Evolutionary conservation across 2,797 vertebrate species (phyloP).

Genomic region (Bradypus variegatus): DNA sequence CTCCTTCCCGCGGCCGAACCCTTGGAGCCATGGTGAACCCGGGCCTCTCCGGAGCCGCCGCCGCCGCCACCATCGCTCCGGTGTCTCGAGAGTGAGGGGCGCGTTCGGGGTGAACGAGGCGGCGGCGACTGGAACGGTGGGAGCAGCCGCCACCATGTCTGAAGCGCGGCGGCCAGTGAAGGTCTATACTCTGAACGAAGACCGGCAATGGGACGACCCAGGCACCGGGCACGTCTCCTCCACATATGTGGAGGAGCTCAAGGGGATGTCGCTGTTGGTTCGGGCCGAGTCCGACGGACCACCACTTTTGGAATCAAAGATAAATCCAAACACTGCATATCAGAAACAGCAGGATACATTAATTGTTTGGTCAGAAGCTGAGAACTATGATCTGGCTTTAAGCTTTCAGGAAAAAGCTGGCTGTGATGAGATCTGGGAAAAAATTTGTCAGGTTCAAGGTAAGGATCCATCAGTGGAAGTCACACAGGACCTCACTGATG

Average conservation of each 20-base stretch:
- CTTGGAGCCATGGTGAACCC: conserved; percentile 57
- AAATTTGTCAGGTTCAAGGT: conserved; percentile 99
- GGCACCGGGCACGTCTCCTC: conserved; percentile 97
- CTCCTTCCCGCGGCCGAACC: conserved; percentile 30
- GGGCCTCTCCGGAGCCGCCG: conserved; percentile 51
- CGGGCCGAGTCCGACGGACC: conserved; percentile 95
- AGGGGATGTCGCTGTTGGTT: conserved; percentile 93
- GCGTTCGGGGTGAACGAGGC: conserved; percentile 39
- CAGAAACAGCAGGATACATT: conserved; percentile 98
- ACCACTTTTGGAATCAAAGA: no score
- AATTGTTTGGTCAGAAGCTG: conserved; percentile 99
- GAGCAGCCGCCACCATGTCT: conserved; percentile 82
- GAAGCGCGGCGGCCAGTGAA: conserved; percentile 98
- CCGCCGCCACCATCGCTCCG: not conserved
- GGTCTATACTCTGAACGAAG: conserved; percentile 96
- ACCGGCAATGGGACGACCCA: conserved; percentile 97
- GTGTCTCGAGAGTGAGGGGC: conserved; percentile 53
- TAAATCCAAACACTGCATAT: no score
- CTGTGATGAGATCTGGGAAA: conserved; percentile 99
- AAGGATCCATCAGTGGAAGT: conserved; percentile 98
- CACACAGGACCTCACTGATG: conserved; percentile 96
- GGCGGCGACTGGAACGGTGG: conserved; percentile 38
- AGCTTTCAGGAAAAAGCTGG: conserved; percentile 99
- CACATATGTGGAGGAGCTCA: conserved; percentile 90
- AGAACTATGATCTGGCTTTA: conserved; percentile 97